These are phyloP conservation scores for Hydrozoanthus gracilis DNA, from an alignment of 92 coral and sea anemone species.

Conservation along the genomic window DNA sequence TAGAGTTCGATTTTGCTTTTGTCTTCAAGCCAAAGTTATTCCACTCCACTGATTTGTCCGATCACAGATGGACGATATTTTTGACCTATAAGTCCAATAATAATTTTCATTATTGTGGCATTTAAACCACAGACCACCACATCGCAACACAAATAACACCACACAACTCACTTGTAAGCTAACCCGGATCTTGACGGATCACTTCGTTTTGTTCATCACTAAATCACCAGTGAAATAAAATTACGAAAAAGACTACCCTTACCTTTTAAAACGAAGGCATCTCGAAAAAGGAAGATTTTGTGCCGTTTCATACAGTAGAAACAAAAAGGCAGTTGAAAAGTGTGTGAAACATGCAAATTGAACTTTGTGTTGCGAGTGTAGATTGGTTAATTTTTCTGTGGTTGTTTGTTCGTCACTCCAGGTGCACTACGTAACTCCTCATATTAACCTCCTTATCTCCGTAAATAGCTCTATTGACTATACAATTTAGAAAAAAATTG, in stretches of 20 bases:
- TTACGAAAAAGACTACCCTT: too few species aligned
- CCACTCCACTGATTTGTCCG: too few species aligned
- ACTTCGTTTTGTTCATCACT: too few species aligned
- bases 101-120: too few species aligned
- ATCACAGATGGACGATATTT: too few species aligned
- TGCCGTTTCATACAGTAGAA: background rate
- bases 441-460: background rate
- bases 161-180: too few species aligned
- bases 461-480: background rate
- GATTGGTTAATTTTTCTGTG: background rate
- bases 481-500: background rate
- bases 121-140: too few species aligned
- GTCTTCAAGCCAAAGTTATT: background rate
- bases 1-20: background rate
- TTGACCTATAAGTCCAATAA: background rate
- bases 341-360: background rate
- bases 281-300: too few species aligned
- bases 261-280: too few species aligned
- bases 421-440: background rate
- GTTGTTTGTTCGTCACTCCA: conserved; percentile 5
- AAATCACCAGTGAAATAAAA: too few species aligned
- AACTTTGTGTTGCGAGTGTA: background rate
- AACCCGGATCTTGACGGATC: too few species aligned
- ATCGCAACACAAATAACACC: too few species aligned
- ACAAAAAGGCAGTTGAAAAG: background rate